Evolutionary conservation across 2,113 vertebrate genomes (phyloP).

Genomic region (Struthio camelus): DNA sequence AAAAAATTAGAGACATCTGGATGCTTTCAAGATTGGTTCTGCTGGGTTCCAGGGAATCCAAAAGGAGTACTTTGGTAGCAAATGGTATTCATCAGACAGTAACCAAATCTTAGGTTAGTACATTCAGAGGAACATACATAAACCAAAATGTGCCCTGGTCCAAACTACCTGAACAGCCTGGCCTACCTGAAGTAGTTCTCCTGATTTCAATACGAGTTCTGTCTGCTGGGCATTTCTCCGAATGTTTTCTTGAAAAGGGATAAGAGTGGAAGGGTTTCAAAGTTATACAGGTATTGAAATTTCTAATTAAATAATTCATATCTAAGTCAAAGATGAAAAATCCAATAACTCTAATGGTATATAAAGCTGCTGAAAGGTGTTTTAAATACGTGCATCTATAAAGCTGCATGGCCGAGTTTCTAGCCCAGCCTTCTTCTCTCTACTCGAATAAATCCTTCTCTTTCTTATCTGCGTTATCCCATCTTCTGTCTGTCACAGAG

Average conservation of each 20-base stretch:
- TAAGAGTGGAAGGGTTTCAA: not conserved
- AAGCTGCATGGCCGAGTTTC: slow-evolving; percentile 12
- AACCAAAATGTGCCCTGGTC: not conserved
- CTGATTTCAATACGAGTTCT: not conserved
- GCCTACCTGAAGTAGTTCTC: not conserved
- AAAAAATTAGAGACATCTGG: not conserved
- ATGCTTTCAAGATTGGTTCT: slow-evolving; percentile 18
- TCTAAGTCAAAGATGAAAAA: slow-evolving; percentile 52
- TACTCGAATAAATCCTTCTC: not conserved
- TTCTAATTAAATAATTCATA: slow-evolving; percentile 56
- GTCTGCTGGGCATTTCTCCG: not conserved
- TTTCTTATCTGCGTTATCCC: slow-evolving; percentile 1
- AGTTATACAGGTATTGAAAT: slow-evolving; percentile 9
- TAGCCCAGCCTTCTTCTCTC: not conserved
- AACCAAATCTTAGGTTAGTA: not conserved
- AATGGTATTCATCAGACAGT: not conserved
- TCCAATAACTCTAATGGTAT: slow-evolving; percentile 25
- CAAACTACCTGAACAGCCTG: not conserved
- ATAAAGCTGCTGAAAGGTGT: slow-evolving; percentile 40
- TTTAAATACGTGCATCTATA: slow-evolving; percentile 44
- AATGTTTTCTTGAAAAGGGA: not conserved
- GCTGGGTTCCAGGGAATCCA: not conserved
- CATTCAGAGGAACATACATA: not conserved
- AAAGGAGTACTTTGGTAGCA: not conserved
- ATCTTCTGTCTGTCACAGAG: slow-evolving; percentile 20